These are phyloP conservation scores for Trachelus tabidus DNA, from an alignment of 2,888 invertebrate genomes.

Conservation along the genomic window DNA sequence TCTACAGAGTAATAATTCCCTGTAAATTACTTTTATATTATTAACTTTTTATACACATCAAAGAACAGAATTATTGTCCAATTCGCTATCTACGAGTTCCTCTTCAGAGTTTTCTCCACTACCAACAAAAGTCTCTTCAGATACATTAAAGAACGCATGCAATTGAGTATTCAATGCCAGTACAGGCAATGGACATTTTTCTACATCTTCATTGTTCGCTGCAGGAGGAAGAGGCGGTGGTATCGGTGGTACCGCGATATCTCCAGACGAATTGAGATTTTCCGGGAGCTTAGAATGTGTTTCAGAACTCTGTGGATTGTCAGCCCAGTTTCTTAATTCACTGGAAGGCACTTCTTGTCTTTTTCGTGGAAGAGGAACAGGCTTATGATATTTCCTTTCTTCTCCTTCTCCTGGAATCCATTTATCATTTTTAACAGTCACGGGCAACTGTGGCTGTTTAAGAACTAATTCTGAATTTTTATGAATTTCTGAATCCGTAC, in stretches of 20 bases:
- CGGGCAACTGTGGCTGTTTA: slow-evolving; percentile 35
- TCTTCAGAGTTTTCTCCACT: slow-evolving; percentile 58
- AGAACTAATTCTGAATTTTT: slow-evolving; percentile 19
- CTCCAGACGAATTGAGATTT: no score
- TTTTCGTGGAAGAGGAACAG: slow-evolving; percentile 16
- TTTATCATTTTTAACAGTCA: not conserved
- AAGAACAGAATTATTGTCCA: not conserved
- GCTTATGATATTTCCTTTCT: slow-evolving; percentile 8
- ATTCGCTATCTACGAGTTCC: no score
- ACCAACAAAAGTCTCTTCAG: slow-evolving; percentile 58
- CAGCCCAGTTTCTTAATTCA: no score
- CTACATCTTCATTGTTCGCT: no score
- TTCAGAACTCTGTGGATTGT: no score
- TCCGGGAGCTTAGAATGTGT: no score
- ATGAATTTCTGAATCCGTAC: no score
- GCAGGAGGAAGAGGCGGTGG: not conserved
- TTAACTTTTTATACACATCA: not conserved
- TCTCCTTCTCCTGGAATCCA: no score
- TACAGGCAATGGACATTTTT: no score
- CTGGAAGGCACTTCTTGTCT: no score
- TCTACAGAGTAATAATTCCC: no score
- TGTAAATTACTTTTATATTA: no score
- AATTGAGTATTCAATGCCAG: slow-evolving; percentile 18
- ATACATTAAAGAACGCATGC: slow-evolving; percentile 40
- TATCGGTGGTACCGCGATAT: slow-evolving; percentile 1